phyloP scores from a whole-genome alignment of 2,113 vertebrate genomes.

The Callocephalon fimbriatum region DNA sequence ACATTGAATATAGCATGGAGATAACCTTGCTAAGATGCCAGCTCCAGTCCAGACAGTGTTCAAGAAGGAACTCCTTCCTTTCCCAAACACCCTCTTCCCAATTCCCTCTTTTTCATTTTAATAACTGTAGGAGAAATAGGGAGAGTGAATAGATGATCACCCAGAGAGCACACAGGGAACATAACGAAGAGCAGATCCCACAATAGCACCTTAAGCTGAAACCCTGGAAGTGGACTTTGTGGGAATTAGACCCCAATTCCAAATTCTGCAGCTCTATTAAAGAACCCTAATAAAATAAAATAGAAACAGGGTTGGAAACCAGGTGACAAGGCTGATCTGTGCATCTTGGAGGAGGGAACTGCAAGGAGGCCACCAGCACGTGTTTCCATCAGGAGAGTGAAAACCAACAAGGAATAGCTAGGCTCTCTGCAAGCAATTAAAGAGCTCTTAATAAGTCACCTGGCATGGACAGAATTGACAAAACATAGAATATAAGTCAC shows the following conservation, averaged over 20 bases:
- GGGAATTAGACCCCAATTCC: neutral
- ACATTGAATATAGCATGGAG: neutral
- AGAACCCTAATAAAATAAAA: neutral
- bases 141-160: neutral
- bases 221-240: neutral
- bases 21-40: neutral
- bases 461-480: neutral
- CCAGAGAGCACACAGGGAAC: neutral
- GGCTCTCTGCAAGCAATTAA: neutral
- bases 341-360: neutral
- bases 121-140: neutral
- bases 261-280: neutral
- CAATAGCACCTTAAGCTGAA: neutral
- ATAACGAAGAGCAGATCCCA: neutral
- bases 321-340: neutral
- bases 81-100: neutral
- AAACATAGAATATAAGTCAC: slow-evolving; percentile 48
- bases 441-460: slow-evolving; percentile 50
- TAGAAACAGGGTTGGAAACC: neutral
- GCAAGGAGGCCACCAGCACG: neutral
- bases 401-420: neutral
- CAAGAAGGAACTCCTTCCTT: neutral
- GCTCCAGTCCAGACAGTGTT: rapidly evolving
- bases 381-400: neutral
- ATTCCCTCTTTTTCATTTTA: neutral